Base-by-base conservation (phyloP, 92 coral and sea anemone species). In the Pocillopora grandis region DNA sequence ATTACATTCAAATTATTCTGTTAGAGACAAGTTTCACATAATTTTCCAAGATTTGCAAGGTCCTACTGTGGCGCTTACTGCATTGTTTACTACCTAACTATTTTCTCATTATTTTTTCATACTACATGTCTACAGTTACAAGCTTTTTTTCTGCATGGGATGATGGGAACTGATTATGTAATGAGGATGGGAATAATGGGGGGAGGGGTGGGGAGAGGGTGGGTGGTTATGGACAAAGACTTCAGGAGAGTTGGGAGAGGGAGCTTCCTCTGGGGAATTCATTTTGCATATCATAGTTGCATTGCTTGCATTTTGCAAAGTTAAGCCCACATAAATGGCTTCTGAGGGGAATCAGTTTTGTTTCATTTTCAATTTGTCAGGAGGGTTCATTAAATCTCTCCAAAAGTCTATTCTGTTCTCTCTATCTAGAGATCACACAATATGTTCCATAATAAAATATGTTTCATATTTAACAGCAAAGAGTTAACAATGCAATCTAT, bases 271-370 rank as follows among this genome's bases (percentile, higher is more conserved):
- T 2, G 4, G 48, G 71, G 72, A 63, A 19, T 20, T 27, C 18
- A 61, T 68, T 61, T 76, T 60, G n/a, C 10, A 37, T 37, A 77
- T 77, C 81, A 77, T 10, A 37, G 81, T 77, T 77, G 81, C 81
- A 77, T 77, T 77, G 81, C 64, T 63, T 6, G 36, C 55, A 56
- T 59, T 59, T 58, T 31, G 55, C 48, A 7, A 36, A 33, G 16
- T 27, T 15, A 59, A 11, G 57, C 42, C 16, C 56, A 76, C n/a
- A 75, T 21, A 55, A 57, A 75, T n/a, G 58, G 21, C 65, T 21
- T 13, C 9, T 14, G 2, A 19, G 14, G 17, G 12, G n/a, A 20
- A 15, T 37, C 42, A 37, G 33, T 37, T 37, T 35, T 35, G 9
- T 8, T 42, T 42, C 55, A 69, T 18, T 12, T 16, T 37, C 70